Base-by-base conservation (phyloP, 2,797 vertebrate genomes). In the Cyprinella venusta region DNA sequence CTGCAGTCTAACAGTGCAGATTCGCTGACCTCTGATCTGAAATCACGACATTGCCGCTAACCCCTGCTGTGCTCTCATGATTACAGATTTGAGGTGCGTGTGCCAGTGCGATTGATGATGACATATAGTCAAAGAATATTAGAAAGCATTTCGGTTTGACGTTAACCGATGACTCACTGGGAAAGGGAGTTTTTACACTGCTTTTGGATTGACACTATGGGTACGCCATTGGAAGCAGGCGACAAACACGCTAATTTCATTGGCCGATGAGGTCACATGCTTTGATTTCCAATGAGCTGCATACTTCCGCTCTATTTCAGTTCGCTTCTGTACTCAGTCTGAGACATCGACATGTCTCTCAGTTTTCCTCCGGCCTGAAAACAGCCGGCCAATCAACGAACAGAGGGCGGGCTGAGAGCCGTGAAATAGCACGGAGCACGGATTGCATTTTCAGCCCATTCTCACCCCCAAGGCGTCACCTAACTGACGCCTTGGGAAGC, bases 1-100 rank as follows among this genome's bases (percentile, higher is more conserved):
- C 70, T 67, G 42, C 30, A 81, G 45, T 65, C 61, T 18, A 64
- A 75, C 13, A 52, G 30, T 26, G 45, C 45, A 52, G 59, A 75
- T 74, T 63, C 59, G 38, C 42, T 82, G 80, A 81, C 59, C 70
- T 82, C 48, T 18, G n/a, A 19, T 67, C 52, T 15, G 21, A n/a
- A 40, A 64, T 74, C 45, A 65, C 7, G 45, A 54, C 15, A 52
- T 26, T 0, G 21, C 56, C 12, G 18, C 6, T 24, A 16, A n/a
- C 33, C 26, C 15, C 40, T 48, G 26, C 24, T 63, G 24, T 15
- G 2, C 59, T 63, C 59, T 63, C 59, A 16, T 63, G 59, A 63
- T 63, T 63, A 63, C 59, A 63, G 24, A 63, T 26, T 63, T 4
- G 26, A 63, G 6, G 13, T 1, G 24, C 21, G 38, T 63, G 56